These are phyloP conservation scores for Climacteris rufus DNA, from an alignment of 2,113 vertebrate genomes.

Conservation along the genomic window DNA sequence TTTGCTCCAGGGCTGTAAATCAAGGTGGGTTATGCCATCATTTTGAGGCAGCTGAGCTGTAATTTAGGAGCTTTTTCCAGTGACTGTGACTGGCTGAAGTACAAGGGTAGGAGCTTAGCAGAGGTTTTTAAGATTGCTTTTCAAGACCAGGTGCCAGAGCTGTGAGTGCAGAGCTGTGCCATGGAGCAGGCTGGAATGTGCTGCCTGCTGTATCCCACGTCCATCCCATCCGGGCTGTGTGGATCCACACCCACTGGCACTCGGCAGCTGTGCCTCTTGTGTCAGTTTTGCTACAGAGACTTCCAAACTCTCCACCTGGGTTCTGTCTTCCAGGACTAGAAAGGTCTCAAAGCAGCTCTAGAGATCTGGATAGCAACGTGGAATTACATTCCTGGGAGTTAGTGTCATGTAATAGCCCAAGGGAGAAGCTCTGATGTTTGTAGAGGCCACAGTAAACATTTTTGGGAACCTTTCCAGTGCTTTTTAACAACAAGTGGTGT, in stretches of 20 bases:
- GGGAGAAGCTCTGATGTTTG: background rate
- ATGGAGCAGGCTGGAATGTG: background rate
- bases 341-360: background rate
- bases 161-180: background rate
- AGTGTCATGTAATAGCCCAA: fast-evolving
- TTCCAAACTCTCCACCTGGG: background rate
- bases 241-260: background rate
- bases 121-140: background rate
- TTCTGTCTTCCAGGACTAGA: background rate
- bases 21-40: background rate
- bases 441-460: background rate
- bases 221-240: background rate
- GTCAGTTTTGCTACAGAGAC: background rate
- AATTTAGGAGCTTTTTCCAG: background rate
- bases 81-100: background rate
- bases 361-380: background rate
- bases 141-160: background rate
- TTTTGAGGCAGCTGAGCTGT: background rate
- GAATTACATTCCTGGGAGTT: background rate
- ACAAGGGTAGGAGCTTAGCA: background rate
- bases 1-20: background rate
- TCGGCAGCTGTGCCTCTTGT: background rate
- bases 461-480: background rate
- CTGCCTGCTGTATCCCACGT: background rate
- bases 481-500: background rate